phyloP scores from a whole-genome alignment of 1,140 invertebrate genomes.

The Cydia fagiglandana region DNA sequence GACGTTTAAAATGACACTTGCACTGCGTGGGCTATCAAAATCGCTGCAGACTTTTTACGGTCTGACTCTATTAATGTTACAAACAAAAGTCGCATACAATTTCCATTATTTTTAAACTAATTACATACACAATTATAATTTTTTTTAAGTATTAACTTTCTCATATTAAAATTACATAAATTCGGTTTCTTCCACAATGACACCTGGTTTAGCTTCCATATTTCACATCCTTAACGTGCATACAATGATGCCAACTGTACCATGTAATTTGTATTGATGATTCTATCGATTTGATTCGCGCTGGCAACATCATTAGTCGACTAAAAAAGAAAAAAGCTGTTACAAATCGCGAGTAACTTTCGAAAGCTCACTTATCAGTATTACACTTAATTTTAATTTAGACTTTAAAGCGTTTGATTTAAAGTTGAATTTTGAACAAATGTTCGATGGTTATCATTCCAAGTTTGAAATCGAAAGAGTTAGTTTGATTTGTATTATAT shows the following conservation, averaged over 20 bases:
- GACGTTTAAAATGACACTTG: too few species aligned
- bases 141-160: not conserved
- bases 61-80: too few species aligned
- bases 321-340: slow-evolving; percentile 6
- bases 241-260: slow-evolving; percentile 41
- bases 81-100: too few species aligned
- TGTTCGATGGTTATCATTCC: not conserved
- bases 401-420: not conserved
- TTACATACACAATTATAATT: not conserved
- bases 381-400: not conserved
- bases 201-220: slow-evolving; percentile 16
- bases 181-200: not conserved
- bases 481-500: not conserved
- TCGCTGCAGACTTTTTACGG: too few species aligned
- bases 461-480: slow-evolving; percentile 23
- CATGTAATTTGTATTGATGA: slow-evolving; percentile 69
- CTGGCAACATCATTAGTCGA: slow-evolving; percentile 25
- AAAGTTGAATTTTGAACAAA: not conserved
- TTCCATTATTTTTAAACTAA: too few species aligned
- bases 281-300: slow-evolving; percentile 45
- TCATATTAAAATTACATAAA: not conserved
- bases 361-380: not conserved
- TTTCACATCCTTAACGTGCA: not conserved
- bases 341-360: not conserved
- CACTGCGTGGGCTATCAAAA: too few species aligned